Evolutionary conservation across 2,113 vertebrate genomes (phyloP).

Genomic region (Microtus montanus): DNA sequence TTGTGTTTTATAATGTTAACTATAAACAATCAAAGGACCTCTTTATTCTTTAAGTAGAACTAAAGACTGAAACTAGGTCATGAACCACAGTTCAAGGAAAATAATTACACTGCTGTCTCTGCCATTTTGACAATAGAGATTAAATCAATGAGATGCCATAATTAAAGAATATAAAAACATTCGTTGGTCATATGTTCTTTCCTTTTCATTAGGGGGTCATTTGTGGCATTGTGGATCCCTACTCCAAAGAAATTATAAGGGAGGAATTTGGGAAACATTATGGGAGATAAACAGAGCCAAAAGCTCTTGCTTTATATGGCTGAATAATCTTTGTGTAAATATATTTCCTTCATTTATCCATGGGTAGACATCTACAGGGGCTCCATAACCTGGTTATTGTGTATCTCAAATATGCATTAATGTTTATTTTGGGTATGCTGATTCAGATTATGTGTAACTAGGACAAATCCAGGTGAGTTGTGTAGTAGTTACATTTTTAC

Average conservation of each 20-base stretch:
- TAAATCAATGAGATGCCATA: neutral
- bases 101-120: neutral
- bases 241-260: neutral
- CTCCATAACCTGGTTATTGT: neutral
- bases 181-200: neutral
- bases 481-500: neutral
- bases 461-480: neutral
- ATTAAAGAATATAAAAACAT: neutral
- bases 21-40: constrained; percentile 20
- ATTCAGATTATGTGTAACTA: neutral
- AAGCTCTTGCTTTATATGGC: neutral
- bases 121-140: neutral
- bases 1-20: neutral
- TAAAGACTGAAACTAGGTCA: neutral
- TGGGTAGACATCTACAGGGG: no score
- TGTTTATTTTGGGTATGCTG: neutral
- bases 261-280: neutral
- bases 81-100: neutral
- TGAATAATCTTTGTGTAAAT: neutral
- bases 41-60: neutral
- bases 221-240: neutral
- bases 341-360: neutral
- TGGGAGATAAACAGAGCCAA: neutral
- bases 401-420: neutral
- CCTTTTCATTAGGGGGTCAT: neutral